phyloP scores from a whole-genome alignment of 2,113 vertebrate genomes.

The Oncorhynchus masou region DNA sequence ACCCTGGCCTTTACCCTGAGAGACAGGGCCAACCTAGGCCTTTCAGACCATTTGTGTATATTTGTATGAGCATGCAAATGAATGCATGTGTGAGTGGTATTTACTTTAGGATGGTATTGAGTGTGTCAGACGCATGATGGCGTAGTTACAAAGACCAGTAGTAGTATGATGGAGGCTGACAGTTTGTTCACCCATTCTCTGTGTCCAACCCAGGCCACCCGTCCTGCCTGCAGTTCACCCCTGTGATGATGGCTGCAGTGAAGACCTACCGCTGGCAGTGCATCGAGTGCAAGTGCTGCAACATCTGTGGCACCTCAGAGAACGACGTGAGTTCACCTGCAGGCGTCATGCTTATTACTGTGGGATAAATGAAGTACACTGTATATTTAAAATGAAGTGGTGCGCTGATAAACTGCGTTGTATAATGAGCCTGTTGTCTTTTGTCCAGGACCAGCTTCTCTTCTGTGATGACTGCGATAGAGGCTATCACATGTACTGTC shows the following conservation, averaged over 20 bases:
- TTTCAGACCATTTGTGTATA: too few relatives aligned
- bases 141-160: background rate
- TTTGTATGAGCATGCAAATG: background rate
- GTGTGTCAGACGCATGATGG: background rate
- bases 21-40: background rate
- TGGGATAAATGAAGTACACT: background rate
- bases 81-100: background rate
- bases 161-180: background rate
- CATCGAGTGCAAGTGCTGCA: conserved; percentile 98
- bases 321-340: conserved; percentile 81
- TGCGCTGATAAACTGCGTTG: conserved; percentile 56
- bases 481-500: conserved; percentile 79
- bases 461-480: conserved; percentile 79
- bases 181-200: background rate
- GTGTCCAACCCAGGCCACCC: conserved; percentile 79
- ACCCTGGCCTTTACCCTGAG: background rate
- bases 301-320: conserved; percentile 93
- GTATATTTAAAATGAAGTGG: background rate
- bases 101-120: too few relatives aligned
- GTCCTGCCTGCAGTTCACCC: conserved; percentile 93
- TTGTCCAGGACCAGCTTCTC: conserved; percentile 74
- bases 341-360: background rate
- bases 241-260: conserved; percentile 94
- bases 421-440: background rate
- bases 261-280: conserved; percentile 98